Conservation (phyloP, 2,888 invertebrate species). For the Hirtodrosophila duncani region DNA sequence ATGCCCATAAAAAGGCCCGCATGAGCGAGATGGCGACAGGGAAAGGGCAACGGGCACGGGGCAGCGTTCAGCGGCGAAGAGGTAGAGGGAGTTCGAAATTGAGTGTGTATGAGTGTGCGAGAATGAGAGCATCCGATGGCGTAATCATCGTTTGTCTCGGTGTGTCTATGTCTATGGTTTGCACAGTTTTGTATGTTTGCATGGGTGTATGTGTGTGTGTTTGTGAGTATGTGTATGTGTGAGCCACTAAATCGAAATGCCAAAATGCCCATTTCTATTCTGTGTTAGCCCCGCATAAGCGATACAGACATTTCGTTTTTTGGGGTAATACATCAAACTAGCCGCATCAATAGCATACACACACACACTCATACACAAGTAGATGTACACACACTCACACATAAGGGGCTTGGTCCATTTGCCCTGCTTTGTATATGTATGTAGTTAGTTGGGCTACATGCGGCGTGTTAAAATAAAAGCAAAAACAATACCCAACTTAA, state of each 20-base stretch:
- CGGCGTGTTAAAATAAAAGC: slow-evolving; percentile 68
- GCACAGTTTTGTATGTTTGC: slow-evolving; percentile 11
- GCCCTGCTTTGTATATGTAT: slow-evolving; percentile 15
- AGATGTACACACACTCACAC: slow-evolving; percentile 1
- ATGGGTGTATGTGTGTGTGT: slow-evolving; percentile 8
- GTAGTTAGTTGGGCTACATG: slow-evolving; percentile 53
- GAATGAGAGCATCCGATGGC: slow-evolving; percentile 70
- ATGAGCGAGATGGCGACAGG: slow-evolving; percentile 63
- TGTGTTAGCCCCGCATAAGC: slow-evolving; percentile 70
- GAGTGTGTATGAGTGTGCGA: slow-evolving; percentile 31
- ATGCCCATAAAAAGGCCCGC: slow-evolving; percentile 75
- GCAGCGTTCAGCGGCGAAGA: not conserved
- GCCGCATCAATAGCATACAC: slow-evolving; percentile 73
- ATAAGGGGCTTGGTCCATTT: slow-evolving; percentile 5
- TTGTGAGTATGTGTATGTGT: slow-evolving; percentile 40
- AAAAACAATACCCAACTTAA: slow-evolving; percentile 71
- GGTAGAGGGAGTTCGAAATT: slow-evolving; percentile 7
- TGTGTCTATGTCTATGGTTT: slow-evolving; percentile 7
- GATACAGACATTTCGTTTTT: slow-evolving; percentile 73
- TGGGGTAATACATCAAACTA: slow-evolving; percentile 77
- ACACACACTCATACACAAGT: slow-evolving; percentile 35
- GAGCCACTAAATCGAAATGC: slow-evolving; percentile 71
- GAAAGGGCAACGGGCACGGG: slow-evolving; percentile 3
- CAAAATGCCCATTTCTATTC: slow-evolving; percentile 74
- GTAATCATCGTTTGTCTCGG: slow-evolving; percentile 72